Base-by-base conservation (phyloP, 2,113 vertebrate genomes). In the Chauna torquata region DNA sequence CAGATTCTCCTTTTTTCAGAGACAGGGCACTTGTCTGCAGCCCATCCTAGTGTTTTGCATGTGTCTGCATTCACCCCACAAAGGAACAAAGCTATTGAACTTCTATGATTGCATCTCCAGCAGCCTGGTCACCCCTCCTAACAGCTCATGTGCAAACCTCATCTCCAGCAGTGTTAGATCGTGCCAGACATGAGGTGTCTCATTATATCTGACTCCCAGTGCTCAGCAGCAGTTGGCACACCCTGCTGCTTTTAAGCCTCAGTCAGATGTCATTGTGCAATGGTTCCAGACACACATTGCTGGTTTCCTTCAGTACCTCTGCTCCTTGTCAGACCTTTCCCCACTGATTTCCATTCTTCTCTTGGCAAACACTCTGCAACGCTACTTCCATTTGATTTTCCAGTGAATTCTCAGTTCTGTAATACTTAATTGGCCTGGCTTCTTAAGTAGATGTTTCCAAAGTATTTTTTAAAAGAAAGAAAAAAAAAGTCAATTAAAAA, bases 291-390 rank as follows among this genome's bases (percentile, higher is more conserved):
- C 38, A 59, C 40, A 86, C 65, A 34, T 49, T 64, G 87, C 44
- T 76, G 68, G 27, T 86, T 69, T 93, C 47, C 40, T 71, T 24
- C 57, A 65, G 40, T 49, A 42, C 8, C 65, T 92, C 80, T 89
- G 44, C 65, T 88, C 47, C 65, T 92, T 86, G 23, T 94, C 61
- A 96, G 94, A 68, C 17, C 30, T 49, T 86, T 65, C 30, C 7
- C 88, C 74, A 49, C 58, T 4, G 20, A 84, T 93, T 93, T 95
- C 57, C 52, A 75, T 94, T 89, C 69, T 93, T 95, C 77, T 42
- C 27, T 90, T 94, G 83, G 91, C 91, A 82, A 81, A 25, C 20
- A 69, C 28, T 20, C 47, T 84, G 30, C n/a, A 2, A 20, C 34
- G 64, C 55, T 82, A 12, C 52, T 88, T 84, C 69, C 30, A 69